Evolutionary conservation across 2,113 vertebrate genomes (phyloP), one percentile per base, ranked within the genome.

Genomic region (Alligator mississippiensis): DNA sequence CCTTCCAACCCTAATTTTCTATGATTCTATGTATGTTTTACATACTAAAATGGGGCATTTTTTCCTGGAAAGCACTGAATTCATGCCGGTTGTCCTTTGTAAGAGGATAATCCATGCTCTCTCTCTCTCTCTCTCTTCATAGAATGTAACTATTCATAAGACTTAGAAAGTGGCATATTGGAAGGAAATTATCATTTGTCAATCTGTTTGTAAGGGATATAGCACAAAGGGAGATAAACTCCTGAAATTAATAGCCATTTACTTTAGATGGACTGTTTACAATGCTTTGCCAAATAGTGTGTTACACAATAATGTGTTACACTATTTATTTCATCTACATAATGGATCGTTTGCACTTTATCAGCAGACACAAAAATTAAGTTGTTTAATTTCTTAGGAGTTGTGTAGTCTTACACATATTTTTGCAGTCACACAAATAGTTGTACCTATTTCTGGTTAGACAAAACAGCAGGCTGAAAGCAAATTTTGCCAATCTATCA

Each of bases 381-480:
- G 90, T 19, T 21, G 14, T 55, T 92, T 63, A 55, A 21, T 15
- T 60, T 28, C 92, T 89, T 77, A 82, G 90, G 81, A 81, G 62
- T 62, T 84, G 27, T 83, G 68, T 90, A 94, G 89, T 80, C 90
- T 87, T 21, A 75, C 72, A 83, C 18, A 19, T 94, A 34, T 85
- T 89, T 70, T 64, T 61, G 58, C 85, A 38, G 68, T 72, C 5
- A 80, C 87, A 82, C 38, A 93, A 68, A 87, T 82, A 89, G 64
- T 82, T 81, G 75, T 92, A 88, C 80, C 60, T 59, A 70, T 94
- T 94, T 34, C 87, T 87, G 15, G 87, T 94, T 80, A 94, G 80
- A 77, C 75, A 96, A 96, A 47, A 90, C 84, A 55, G 13, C 63
- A 63, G 90, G 93, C 62, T 34, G 77, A 93, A 85, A 92, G 82